phyloP scores from a whole-genome alignment of 2,888 invertebrate species.

The Dynastes tityus region DNA sequence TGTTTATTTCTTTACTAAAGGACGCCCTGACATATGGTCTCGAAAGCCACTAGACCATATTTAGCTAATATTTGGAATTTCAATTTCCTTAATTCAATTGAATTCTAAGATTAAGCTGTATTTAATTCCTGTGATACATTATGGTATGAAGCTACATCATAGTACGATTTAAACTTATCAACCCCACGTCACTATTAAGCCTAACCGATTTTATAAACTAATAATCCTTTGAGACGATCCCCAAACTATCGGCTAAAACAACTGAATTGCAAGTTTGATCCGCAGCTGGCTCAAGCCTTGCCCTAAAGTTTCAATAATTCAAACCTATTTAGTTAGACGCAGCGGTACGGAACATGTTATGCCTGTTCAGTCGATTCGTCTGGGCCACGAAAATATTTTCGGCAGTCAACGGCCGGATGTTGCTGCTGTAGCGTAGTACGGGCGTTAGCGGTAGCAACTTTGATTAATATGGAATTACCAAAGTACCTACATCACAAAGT shows the following conservation, averaged over 20 bases:
- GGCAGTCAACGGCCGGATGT: constrained; percentile 6
- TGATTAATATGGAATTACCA: constrained; percentile 44
- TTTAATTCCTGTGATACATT: no score
- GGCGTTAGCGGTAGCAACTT: constrained; percentile 28
- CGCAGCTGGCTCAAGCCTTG: constrained; percentile 29
- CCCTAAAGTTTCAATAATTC: constrained; percentile 40
- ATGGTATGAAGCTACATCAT: no score
- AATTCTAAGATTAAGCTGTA: no score
- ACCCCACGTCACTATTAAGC: constrained; percentile 5
- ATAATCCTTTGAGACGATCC: constrained; percentile 18
- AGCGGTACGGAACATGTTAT: constrained; percentile 3
- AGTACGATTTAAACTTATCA: neutral
- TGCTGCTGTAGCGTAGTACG: neutral
- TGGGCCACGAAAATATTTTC: constrained; percentile 29
- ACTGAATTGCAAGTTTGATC: constrained; percentile 39
- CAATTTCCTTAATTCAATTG: no score
- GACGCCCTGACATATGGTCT: no score
- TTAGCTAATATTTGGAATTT: no score
- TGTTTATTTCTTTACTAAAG: no score
- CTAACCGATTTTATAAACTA: constrained; percentile 31
- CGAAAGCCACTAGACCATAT: no score
- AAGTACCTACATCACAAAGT: constrained; percentile 40
- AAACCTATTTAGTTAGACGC: constrained; percentile 28
- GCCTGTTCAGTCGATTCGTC: constrained; percentile 22
- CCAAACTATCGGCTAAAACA: constrained; percentile 22